Conservation (phyloP, 2,113 vertebrate genomes). For the Odontophorus gujanensis region DNA sequence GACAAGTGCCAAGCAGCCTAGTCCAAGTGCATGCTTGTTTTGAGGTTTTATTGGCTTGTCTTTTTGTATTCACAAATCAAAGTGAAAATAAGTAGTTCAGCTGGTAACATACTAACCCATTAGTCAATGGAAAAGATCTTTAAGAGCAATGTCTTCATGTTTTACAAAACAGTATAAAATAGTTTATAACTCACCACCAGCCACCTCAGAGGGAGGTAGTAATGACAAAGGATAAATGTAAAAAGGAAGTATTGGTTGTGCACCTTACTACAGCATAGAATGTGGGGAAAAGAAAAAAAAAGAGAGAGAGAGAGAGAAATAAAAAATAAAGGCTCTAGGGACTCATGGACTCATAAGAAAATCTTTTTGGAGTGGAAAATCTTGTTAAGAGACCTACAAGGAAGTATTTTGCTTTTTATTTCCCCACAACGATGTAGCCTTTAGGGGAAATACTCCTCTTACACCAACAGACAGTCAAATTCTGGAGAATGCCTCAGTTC, state of each 20-base stretch:
- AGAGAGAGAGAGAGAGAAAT: background rate
- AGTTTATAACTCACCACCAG: background rate
- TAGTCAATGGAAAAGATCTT: background rate
- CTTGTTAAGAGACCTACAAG: slow-evolving; percentile 16
- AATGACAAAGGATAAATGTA: background rate
- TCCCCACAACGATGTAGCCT: background rate
- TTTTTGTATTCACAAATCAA: slow-evolving; percentile 22
- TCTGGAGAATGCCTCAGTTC: background rate
- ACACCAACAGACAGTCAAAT: slow-evolving; percentile 14
- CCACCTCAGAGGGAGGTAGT: background rate
- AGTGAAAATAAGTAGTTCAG: background rate
- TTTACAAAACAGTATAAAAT: slow-evolving; percentile 14
- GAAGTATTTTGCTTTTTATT: slow-evolving; percentile 26
- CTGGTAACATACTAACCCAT: background rate
- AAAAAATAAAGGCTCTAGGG: background rate
- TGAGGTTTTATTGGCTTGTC: slow-evolving; percentile 3
- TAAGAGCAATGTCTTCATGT: background rate
- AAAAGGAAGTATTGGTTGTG: background rate
- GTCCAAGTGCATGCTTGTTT: background rate
- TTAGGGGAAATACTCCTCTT: background rate
- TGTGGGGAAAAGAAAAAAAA: background rate
- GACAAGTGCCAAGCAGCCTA: background rate
- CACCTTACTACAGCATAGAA: background rate
- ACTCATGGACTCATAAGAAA: background rate
- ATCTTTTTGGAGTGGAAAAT: background rate